phyloP scores from a whole-genome alignment of 2,888 invertebrate genomes.

The Calameuta filiformis region DNA sequence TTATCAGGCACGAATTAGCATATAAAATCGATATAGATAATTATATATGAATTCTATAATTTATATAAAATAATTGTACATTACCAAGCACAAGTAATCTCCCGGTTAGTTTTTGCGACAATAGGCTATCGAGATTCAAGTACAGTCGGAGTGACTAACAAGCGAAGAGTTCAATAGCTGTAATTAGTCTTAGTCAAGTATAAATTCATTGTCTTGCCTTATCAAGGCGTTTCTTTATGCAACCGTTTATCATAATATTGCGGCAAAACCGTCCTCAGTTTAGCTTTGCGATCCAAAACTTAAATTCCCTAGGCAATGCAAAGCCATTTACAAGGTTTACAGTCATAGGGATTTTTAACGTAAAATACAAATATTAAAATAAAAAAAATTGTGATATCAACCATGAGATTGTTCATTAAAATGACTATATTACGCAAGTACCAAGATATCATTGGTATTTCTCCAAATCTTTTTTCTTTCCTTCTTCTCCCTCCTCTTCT shows the following conservation, averaged over 20 bases:
- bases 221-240: neutral
- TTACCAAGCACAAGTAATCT: neutral
- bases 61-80: constrained; percentile 1
- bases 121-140: neutral
- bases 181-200: constrained; percentile 56
- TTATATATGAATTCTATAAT: constrained; percentile 1
- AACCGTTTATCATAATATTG: neutral
- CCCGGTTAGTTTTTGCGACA: neutral
- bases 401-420: neutral
- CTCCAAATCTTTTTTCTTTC: neutral
- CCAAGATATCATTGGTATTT: neutral
- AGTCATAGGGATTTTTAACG: constrained; percentile 30
- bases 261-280: neutral
- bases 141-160: neutral
- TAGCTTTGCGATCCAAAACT: neutral
- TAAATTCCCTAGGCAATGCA: neutral
- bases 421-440: neutral
- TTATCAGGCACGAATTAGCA: neutral
- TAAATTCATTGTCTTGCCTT: constrained; percentile 38
- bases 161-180: constrained; percentile 19
- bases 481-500: neutral
- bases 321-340: constrained; percentile 26
- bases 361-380: constrained; percentile 16
- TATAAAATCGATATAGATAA: neutral
- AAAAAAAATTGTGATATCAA: neutral